Evolutionary conservation across 2,888 invertebrate species (phyloP).

Genomic region (Tipula helvola): DNA sequence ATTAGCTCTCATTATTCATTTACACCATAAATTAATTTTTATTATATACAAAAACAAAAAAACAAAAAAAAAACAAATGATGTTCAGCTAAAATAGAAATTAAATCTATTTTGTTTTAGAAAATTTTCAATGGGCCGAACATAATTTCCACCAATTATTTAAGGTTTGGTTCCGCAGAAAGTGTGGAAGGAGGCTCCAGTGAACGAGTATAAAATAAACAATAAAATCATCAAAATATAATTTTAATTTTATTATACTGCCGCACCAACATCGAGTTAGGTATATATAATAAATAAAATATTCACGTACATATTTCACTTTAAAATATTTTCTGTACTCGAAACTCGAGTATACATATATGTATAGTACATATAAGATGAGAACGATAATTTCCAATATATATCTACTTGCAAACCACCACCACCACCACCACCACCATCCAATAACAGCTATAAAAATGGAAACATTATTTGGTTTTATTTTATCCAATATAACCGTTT

Average conservation of each 20-base stretch:
- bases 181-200: background rate
- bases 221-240: background rate
- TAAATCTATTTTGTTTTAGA: background rate
- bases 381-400: background rate
- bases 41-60: background rate
- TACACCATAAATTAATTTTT: background rate
- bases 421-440: background rate
- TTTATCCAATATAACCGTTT: background rate
- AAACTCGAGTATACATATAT: background rate
- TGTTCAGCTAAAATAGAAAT: background rate
- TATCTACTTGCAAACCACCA: background rate
- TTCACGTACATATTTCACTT: background rate
- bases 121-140: background rate
- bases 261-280: background rate
- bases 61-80: background rate
- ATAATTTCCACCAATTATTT: background rate
- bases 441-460: background rate
- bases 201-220: background rate
- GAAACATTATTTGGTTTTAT: background rate
- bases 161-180: background rate
- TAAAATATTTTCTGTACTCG: background rate
- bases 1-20: background rate
- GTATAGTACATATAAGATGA: background rate
- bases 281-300: background rate
- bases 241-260: background rate